These are phyloP conservation scores for Ecdyonurus torrentis DNA, from an alignment of 2,888 invertebrate genomes.

Conservation along the genomic window DNA sequence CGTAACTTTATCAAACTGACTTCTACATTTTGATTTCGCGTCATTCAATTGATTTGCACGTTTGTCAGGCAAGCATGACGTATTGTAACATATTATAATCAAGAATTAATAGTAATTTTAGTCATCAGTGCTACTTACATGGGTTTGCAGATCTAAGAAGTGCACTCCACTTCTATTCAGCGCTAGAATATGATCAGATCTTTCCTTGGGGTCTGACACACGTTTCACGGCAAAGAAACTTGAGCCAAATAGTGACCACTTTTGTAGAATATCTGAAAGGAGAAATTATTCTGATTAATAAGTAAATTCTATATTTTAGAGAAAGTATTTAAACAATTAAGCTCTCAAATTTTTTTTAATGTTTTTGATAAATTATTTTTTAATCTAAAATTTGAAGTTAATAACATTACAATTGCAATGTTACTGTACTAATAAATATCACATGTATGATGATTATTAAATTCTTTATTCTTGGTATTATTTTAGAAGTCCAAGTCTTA, in stretches of 20 bases:
- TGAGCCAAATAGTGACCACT: constrained; percentile 94
- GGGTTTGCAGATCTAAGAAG: constrained; percentile 80
- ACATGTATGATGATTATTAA: no score
- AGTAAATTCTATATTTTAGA: background rate
- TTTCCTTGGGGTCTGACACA: constrained; percentile 50
- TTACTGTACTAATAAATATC: no score
- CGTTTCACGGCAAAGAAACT: constrained; percentile 94
- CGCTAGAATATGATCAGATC: constrained; percentile 81
- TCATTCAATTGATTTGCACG: no score
- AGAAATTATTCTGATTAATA: constrained; percentile 7
- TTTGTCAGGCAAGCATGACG: no score
- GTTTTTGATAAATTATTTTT: background rate
- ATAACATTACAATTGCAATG: no score
- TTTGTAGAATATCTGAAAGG: constrained; percentile 64
- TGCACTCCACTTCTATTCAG: constrained; percentile 87
- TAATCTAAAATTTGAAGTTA: no score
- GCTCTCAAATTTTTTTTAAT: background rate
- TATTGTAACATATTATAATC: no score
- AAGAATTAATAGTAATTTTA: constrained; percentile 1
- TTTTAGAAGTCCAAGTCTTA: constrained; percentile 23
- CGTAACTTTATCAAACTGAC: no score
- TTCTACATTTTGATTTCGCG: no score
- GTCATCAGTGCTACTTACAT: no score
- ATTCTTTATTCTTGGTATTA: no score
- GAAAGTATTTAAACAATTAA: background rate